Conservation (phyloP, 2,113 vertebrate genomes). For the Epinephelus moara region DNA sequence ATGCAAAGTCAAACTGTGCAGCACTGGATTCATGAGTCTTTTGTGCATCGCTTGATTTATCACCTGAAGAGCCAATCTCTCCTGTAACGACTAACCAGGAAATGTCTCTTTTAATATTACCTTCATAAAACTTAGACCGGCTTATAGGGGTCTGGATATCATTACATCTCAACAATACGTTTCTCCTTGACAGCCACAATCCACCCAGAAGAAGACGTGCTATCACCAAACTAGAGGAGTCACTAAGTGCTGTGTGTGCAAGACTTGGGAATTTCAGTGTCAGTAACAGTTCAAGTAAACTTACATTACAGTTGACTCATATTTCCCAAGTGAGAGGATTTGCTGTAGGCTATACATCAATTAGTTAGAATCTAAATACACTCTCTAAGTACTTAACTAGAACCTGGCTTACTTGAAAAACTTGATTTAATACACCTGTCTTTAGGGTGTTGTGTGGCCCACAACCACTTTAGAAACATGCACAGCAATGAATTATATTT, state of each 20-base stretch:
- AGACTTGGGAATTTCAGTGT: conserved; percentile 10
- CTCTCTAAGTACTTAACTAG: background rate
- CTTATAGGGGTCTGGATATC: conserved; percentile 12
- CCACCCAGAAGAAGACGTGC: background rate
- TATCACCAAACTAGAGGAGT: conserved; percentile 13
- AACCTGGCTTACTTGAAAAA: conserved; percentile 1
- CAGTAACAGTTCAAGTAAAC: conserved; percentile 1
- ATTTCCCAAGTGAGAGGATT: background rate
- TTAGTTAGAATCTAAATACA: background rate
- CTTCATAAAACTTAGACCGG: conserved; percentile 14
- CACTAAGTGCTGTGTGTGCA: conserved; percentile 7
- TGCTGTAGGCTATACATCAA: background rate
- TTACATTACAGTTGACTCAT: background rate
- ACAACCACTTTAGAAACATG: background rate
- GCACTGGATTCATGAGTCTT: conserved; percentile 12
- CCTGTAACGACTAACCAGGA: conserved; percentile 12
- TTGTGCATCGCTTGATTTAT: conserved; percentile 19
- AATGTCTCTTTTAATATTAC: conserved; percentile 38
- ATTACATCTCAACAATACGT: conserved; percentile 5
- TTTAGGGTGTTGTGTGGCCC: background rate
- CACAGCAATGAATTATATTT: too few relatives aligned
- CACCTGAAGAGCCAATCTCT: background rate
- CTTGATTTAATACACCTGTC: background rate
- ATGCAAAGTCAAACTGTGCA: conserved; percentile 18
- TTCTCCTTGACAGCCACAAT: conserved; percentile 34